phyloP scores from a whole-genome alignment of 2,797 vertebrate species.

The Premnoplex brunnescens region DNA sequence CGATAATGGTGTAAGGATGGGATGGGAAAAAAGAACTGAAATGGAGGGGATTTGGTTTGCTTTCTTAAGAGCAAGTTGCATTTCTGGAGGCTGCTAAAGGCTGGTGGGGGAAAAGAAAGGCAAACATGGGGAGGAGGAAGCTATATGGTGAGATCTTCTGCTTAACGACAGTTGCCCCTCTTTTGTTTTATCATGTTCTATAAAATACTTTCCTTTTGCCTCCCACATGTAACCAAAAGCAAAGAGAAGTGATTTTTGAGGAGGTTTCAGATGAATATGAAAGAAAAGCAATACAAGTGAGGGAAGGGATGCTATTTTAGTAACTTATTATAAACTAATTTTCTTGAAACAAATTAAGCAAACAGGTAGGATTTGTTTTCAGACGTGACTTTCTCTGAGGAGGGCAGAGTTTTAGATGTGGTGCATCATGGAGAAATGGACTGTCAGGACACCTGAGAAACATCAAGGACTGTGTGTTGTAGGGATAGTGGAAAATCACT shows the following conservation, averaged over 20 bases:
- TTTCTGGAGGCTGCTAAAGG: neutral
- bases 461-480: neutral
- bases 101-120: neutral
- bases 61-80: neutral
- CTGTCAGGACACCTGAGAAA: neutral
- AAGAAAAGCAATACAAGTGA: neutral
- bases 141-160: neutral
- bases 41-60: neutral
- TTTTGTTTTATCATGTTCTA: neutral
- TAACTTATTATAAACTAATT: neutral
- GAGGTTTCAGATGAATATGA: neutral
- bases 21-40: neutral
- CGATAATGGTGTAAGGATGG: neutral
- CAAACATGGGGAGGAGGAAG: neutral
- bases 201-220: neutral
- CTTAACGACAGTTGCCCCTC: neutral
- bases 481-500: slow-evolving; percentile 48
- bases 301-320: neutral
- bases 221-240: neutral
- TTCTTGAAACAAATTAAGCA: neutral
- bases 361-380: neutral
- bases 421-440: neutral
- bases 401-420: neutral
- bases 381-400: neutral
- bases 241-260: neutral